Evolutionary conservation across 64 coral and sea anemone genomes (phyloP).

Genomic region (Acropora yongei): DNA sequence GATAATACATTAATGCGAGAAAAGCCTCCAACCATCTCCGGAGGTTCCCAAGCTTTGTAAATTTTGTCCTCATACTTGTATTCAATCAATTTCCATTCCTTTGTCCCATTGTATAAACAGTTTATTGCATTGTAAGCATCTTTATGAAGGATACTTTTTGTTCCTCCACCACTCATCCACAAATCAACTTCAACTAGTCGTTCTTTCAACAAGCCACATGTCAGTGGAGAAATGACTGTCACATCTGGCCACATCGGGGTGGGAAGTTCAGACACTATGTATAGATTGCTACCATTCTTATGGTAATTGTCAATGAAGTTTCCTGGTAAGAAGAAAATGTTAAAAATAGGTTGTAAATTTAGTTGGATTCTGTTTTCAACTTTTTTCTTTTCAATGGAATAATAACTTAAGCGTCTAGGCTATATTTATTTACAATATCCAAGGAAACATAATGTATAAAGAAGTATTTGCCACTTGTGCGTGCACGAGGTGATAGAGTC

Average conservation of each 20-base stretch:
- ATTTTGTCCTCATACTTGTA: constrained; percentile 96
- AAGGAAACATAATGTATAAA: too few relatives aligned
- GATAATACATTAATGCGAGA: constrained; percentile 75
- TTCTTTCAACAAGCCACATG: constrained; percentile 84
- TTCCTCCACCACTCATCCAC: constrained; percentile 96
- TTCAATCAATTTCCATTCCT: constrained; percentile 97
- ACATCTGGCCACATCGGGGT: constrained; percentile 87
- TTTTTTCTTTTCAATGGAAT: too few relatives aligned
- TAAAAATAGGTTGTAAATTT: neutral
- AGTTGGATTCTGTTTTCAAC: neutral
- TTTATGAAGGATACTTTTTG: constrained; percentile 89
- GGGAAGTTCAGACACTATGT: constrained; percentile 93
- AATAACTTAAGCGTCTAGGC: too few relatives aligned
- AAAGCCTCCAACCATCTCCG: constrained; percentile 83
- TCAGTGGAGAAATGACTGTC: constrained; percentile 73
- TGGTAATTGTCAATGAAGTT: constrained; percentile 77
- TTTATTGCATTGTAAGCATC: constrained; percentile 99
- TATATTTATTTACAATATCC: too few relatives aligned
- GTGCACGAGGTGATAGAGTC: too few relatives aligned
- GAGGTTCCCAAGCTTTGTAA: constrained; percentile 98
- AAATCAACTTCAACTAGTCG: constrained; percentile 89
- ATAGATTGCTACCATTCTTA: constrained; percentile 47
- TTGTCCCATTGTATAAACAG: constrained; percentile 95
- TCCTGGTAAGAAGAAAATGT: neutral
- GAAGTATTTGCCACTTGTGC: too few relatives aligned